Evolutionary conservation across 2,888 invertebrate genomes (phyloP), one percentile per base, ranked within the genome.

Genomic region (Palloptera scutellata): DNA sequence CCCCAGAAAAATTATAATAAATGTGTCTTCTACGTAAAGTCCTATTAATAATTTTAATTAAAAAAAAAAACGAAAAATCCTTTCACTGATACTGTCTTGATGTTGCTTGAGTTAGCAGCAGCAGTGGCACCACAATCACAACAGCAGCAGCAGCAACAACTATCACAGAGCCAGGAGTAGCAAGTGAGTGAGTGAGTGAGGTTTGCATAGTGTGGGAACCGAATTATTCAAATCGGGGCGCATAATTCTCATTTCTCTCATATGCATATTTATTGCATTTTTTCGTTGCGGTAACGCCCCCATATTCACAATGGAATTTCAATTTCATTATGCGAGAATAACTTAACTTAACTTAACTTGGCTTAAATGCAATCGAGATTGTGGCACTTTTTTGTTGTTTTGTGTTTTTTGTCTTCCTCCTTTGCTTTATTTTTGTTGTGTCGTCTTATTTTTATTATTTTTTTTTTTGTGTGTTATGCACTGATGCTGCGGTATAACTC

Each of bases 241-340:
- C 67, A 66, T 51, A 63, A 51, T 19, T 68, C 59, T 73, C 73
- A 74, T 73, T 70, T 73, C 75, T 75, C 81, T 82, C 79, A 81
- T 81, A 81, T 82, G 81, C 81, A 81, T 81, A 81, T 81, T 81
- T 81, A 81, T 81, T 81, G 82, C 82, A 81, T 81, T 82, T 81
- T 80, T 80, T 81, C 78, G 78, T 79, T 78, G 75, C 78, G 81
- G 82, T 74, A 78, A 81, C 81, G 81, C 81, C 81, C 82, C 80
- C 81, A 79, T 76, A 77, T 76, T 77, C 76, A 73, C 76, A 78
- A 76, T 78, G 82, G 82, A 81, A 81, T 81, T 81, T 80, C 81
- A 82, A 81, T 81, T 82, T 81, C 81, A 79, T 80, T 81, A 68
- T 65, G 63, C 53, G 62, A 12, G 45, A 30, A 30, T 30, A 30